Evolutionary conservation across 2,113 vertebrate species (phyloP), one percentile per base, ranked within the genome.

Genomic region (Connochaetes taurinus): DNA sequence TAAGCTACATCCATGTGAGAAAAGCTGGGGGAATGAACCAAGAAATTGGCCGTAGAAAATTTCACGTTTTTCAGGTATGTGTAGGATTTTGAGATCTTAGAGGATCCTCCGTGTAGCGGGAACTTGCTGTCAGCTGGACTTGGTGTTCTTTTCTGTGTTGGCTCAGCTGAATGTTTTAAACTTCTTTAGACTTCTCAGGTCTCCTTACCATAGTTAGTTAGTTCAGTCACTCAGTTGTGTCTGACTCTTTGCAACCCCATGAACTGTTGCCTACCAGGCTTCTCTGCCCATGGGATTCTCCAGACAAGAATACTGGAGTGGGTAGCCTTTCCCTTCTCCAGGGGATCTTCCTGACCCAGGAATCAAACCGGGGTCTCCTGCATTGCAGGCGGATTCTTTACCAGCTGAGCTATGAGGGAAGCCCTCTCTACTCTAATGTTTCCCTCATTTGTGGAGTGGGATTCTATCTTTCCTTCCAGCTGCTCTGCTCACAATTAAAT

Each of bases 1-100:
- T 98, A 95, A 98, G 95, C 97, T 89, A 43, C 19, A 47, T 98
- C 62, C 83, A 57, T 64, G 45, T 71, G 94, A 97, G 90, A 96
- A 95, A 83, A 96, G 45, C 33, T 19, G 40, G 76, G 50, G 96
- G 95, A 85, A 86, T 3, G 82, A 43, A 80, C 76, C 58, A 71
- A 90, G 90, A 88, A 74, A 57, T 4, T 13, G 95, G 52, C 21
- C 93, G 58, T 1, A 64, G 67, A 52, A 29, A 45, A 53, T 76
- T 87, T 78, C 8, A 29, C 6, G 5, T 55, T 29, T 90, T 43
- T 1, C 27, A 67, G 74, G 47, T 47, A 40, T 71, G 47, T 76
- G 83, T 81, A 93, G 82, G 16, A 36, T 90, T 95, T 52, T 36
- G 23, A 67, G 57, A 90, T 58, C 91, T 45, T 36, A 64, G 89